Conservation (phyloP, 2,113 vertebrate genomes). For the Catharus fuscescens region DNA sequence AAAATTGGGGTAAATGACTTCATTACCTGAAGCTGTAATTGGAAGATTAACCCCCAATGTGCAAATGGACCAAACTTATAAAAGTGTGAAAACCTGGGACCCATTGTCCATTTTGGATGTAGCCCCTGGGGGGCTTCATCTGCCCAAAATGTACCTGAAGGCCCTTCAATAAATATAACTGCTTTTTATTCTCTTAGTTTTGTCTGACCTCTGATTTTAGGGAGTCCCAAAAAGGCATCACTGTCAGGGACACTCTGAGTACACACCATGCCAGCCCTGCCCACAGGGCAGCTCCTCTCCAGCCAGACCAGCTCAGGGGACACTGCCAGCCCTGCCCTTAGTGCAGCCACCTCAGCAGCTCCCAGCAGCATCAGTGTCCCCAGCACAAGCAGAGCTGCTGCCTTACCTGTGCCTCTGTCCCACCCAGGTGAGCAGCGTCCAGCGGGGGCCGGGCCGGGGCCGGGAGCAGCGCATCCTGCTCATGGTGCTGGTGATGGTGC, state of each 20-base stretch:
- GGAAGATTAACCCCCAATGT: accelerated
- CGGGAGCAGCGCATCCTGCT: conserved; percentile 73
- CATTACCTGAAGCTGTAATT: neutral
- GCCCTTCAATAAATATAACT: neutral
- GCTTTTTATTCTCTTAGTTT: accelerated
- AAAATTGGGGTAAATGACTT: neutral
- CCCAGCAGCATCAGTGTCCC: neutral
- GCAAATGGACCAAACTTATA: neutral
- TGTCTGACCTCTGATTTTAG: neutral
- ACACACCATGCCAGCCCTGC: neutral
- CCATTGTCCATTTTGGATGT: neutral
- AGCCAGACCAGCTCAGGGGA: neutral
- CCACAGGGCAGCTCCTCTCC: neutral
- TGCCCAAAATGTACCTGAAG: neutral
- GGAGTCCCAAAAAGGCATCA: neutral
- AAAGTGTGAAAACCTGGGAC: neutral
- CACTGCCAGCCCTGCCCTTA: neutral
- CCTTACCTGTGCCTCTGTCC: neutral
- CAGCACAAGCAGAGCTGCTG: neutral
- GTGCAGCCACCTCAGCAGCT: neutral
- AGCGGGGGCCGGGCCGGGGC: neutral
- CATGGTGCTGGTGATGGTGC: conserved; percentile 79
- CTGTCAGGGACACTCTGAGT: neutral
- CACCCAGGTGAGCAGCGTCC: conserved; percentile 49
- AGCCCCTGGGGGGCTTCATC: neutral